Evolutionary conservation across 2,113 vertebrate genomes (phyloP).

Genomic region (Bothrops jararaca): DNA sequence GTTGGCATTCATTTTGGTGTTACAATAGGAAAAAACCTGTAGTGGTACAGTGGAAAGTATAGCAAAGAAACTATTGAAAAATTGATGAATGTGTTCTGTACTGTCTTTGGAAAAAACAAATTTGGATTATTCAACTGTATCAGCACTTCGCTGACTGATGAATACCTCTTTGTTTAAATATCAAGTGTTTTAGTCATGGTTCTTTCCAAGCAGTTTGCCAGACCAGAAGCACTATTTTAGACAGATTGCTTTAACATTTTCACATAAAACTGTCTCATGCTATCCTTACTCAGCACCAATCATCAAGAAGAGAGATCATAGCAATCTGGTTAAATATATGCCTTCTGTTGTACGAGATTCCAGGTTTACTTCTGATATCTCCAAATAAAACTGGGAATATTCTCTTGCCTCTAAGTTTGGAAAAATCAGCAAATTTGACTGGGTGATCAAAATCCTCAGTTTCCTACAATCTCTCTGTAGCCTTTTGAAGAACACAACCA

Average conservation of each 20-base stretch:
- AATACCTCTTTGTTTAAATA: conserved; percentile 7
- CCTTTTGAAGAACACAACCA: not conserved
- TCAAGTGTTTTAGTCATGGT: conserved; percentile 2
- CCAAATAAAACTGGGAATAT: not conserved
- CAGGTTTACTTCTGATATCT: not conserved
- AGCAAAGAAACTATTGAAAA: not conserved
- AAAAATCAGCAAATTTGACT: not conserved
- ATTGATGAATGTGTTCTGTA: not conserved
- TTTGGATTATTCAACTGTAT: conserved; percentile 5
- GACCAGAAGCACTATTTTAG: not conserved
- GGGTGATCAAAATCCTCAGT: not conserved
- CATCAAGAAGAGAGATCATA: not conserved
- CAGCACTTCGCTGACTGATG: conserved; percentile 2
- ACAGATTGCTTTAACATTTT: not conserved
- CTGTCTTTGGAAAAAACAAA: conserved; percentile 3
- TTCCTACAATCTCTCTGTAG: not conserved
- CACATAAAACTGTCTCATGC: not conserved
- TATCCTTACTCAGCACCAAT: not conserved
- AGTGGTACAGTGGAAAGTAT: not conserved
- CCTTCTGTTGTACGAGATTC: not conserved
- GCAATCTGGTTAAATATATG: not conserved
- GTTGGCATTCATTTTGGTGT: not conserved
- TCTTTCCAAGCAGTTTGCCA: conserved; percentile 14
- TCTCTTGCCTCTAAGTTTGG: not conserved
- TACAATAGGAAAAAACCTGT: not conserved